Evolutionary conservation across 1,140 invertebrate genomes (phyloP).

Genomic region (Cataglyphis hispanica): DNA sequence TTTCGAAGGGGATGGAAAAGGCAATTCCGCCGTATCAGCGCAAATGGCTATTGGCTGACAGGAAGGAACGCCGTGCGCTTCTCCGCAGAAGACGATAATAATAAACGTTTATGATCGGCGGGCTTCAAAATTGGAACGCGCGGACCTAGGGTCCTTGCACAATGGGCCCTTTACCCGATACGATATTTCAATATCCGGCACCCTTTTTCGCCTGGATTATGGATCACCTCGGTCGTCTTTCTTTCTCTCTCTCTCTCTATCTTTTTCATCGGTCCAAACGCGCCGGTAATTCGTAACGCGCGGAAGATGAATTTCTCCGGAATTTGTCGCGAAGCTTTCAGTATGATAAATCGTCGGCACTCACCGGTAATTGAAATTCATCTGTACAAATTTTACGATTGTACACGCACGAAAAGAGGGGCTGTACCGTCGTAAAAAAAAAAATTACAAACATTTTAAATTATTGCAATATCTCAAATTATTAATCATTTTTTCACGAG

Average conservation of each 20-base stretch:
- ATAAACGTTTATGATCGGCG: constrained; percentile 62
- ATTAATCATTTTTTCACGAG: background rate
- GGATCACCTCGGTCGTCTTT: background rate
- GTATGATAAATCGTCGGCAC: constrained; percentile 19
- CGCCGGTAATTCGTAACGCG: constrained; percentile 5
- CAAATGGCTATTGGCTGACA: constrained; percentile 55
- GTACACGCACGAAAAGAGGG: background rate
- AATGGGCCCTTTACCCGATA: constrained; percentile 27
- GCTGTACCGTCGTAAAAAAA: background rate
- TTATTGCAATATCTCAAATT: background rate
- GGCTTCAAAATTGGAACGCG: constrained; percentile 39
- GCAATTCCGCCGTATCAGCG: constrained; percentile 65
- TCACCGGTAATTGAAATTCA: constrained; percentile 18
- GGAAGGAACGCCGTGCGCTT: constrained; percentile 51
- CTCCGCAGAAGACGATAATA: constrained; percentile 57
- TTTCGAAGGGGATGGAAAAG: constrained; percentile 46
- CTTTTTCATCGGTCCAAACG: background rate
- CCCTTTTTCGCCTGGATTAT: constrained; percentile 11
- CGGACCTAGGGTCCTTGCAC: background rate
- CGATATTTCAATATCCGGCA: constrained; percentile 51
- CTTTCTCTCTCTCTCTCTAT: too few species aligned
- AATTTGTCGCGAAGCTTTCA: constrained; percentile 24
- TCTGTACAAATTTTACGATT: background rate
- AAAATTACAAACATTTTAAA: constrained; percentile 7
- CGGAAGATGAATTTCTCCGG: constrained; percentile 8